Evolutionary conservation across 2,113 vertebrate species (phyloP), one percentile per base, ranked within the genome.

Genomic region (Psilopsiagon aymara): DNA sequence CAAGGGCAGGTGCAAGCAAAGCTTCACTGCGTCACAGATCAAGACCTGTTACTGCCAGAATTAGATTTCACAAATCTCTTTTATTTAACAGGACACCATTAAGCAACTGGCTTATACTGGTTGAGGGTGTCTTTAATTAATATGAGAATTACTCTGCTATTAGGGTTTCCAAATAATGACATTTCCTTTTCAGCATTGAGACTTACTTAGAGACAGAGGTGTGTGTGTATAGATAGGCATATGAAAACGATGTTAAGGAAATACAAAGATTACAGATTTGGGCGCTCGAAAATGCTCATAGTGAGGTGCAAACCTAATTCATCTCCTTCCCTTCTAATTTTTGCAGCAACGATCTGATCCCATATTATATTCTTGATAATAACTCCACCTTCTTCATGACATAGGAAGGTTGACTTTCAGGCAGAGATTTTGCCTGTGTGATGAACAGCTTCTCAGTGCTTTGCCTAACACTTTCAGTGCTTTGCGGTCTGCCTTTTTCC

Each of bases 1-100:
- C 96, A 97, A 98, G 97, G 98, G 98, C 98, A 98, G 98, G 98
- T 98, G 98, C 98, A 98, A 97, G 98, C 95, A 98, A 98, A 97
- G 98, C 97, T 98, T 98, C 95, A 51, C 97, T 97, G 97, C 96
- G 97, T 97, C 97, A 95, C 97, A 97, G 97, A 98, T 95, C 95
- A n/a, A 95, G 97, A 97, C 98, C 97, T 90, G 86, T 97, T 98
- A 98, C 96, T 98, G 97, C 94, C 96, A 97, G 98, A 98, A 97
- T 98, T 97, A 96, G 97, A 97, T 98, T 97, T 98, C 97, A 97
- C 97, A 97, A 97, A 96, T 95, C 94, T 93, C 96, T 97, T 97
- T 91, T 95, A 85, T 97, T 97, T 89, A 95, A 85, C 95, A 94
- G 97, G 95, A 24, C 97, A 96, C 97, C 97, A 97, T 97, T 97